Evolutionary conservation across 2,797 vertebrate genomes (phyloP).

Genomic region (Siniperca undulata): DNA sequence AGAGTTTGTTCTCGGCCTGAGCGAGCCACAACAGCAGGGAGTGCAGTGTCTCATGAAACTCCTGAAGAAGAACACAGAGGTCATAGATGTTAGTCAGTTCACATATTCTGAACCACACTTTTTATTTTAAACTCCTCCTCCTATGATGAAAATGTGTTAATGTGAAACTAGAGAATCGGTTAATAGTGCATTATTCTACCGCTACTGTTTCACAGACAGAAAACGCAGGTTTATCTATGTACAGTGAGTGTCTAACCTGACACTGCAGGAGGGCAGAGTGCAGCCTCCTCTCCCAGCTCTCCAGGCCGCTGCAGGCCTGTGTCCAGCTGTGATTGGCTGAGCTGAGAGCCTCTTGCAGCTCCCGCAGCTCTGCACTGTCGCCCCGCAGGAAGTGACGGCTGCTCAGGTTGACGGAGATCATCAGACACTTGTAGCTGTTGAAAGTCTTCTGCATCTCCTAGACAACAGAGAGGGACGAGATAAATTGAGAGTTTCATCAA

Average conservation of each 20-base stretch:
- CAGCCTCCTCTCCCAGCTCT: slow-evolving; percentile 88
- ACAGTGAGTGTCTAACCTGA: slow-evolving; percentile 84
- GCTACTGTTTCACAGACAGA: no score
- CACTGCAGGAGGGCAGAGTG: slow-evolving; percentile 87
- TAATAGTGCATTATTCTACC: no score
- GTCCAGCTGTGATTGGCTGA: slow-evolving; percentile 91
- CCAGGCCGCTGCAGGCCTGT: slow-evolving; percentile 80
- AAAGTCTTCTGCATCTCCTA: slow-evolving; percentile 91
- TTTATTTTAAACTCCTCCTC: no score
- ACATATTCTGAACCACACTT: neutral
- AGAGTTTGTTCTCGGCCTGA: slow-evolving; percentile 84
- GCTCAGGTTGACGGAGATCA: slow-evolving; percentile 89
- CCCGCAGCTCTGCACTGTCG: slow-evolving; percentile 80
- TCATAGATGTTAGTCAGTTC: neutral
- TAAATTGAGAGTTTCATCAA: no score
- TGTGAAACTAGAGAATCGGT: no score
- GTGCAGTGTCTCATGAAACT: slow-evolving; percentile 90
- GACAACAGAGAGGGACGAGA: neutral
- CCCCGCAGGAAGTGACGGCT: slow-evolving; percentile 84
- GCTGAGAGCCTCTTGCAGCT: slow-evolving; percentile 85
- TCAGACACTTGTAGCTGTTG: slow-evolving; percentile 89
- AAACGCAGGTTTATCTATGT: no score
- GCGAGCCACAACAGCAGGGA: slow-evolving; percentile 90
- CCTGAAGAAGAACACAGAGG: slow-evolving; percentile 77
- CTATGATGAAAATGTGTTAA: neutral